Conservation (phyloP, 2,888 invertebrate species). For the Geotrupes spiniger region DNA sequence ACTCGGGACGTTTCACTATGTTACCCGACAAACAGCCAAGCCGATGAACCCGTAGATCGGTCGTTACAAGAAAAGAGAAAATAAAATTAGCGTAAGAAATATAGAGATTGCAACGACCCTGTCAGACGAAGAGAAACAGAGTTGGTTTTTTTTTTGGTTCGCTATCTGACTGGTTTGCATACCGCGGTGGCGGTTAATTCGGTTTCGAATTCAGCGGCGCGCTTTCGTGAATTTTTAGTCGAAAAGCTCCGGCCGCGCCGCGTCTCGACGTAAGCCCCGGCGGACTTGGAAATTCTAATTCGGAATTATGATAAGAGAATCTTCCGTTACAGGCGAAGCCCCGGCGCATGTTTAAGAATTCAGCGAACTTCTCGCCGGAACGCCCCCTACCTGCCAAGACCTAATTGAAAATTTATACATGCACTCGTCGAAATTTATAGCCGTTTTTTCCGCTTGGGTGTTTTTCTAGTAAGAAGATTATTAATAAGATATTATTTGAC, state of each 20-base stretch:
- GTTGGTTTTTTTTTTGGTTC: too few relatives aligned
- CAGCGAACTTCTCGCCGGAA: background rate
- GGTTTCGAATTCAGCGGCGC: conserved; percentile 12
- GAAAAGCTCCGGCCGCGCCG: conserved; percentile 4
- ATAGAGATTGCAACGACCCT: too few relatives aligned
- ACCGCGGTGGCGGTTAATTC: conserved; percentile 8
- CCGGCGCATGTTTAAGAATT: too few relatives aligned
- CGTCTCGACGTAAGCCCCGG: background rate
- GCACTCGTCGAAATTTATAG: too few relatives aligned
- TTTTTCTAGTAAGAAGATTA: too few relatives aligned
- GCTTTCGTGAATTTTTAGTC: conserved; percentile 15
- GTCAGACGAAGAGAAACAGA: too few relatives aligned
- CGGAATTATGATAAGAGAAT: conserved; percentile 12
- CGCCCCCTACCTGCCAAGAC: background rate
- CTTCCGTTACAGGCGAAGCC: background rate
- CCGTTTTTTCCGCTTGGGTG: too few relatives aligned
- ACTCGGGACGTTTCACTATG: background rate
- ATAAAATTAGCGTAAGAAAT: too few relatives aligned
- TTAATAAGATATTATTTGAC: too few relatives aligned
- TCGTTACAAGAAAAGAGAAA: too few relatives aligned
- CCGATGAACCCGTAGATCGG: background rate
- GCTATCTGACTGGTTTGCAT: background rate
- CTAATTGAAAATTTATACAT: too few relatives aligned
- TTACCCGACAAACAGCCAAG: background rate
- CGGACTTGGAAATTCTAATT: conserved; percentile 9